Evolutionary conservation across 1,140 invertebrate genomes (phyloP), one percentile per base, ranked within the genome.

Genomic region (Apis dorsata): DNA sequence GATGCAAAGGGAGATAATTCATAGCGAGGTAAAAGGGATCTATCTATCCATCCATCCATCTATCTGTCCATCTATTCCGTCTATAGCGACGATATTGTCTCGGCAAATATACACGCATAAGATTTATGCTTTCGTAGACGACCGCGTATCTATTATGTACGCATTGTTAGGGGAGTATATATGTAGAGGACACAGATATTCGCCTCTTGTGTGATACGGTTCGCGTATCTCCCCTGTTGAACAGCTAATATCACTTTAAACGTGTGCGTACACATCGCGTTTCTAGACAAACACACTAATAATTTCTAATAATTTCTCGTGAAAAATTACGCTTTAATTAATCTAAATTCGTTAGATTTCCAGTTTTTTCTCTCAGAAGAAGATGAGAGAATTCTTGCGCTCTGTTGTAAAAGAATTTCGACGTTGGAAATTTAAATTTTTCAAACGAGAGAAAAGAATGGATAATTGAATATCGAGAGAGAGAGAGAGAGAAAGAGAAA

Each of bases 111-210:
- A 51, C 15, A 62, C 49, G 34, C 34, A 2, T 60, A 71, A 79
- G 77, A 79, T 79, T 79, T 79, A 79, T 70, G 66, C 60, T 19
- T 51, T 60, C 28, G 21, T 44, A 80, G 77, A 44, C 55, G 69
- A 19, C 51, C 55, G 44, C 17, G 34, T 71, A n/a, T 70, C 77
- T 79, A 79, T 79, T 79, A 70, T 79, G 66, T 71, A 71, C 65
- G 28, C 60, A 74, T 80, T 65, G 70, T 80, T n/a, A 60, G 60
- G n/a, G 17, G 24, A 68, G 66, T 71, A 66, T 80, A 80, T 34
- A 51, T 34, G 44, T 17, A 65, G 21, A 55, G 34, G 34, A 65
- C 53, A 55, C 51, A 65, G 28, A 71, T 65, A 51, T 21, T 73
- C 13, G 49, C 69, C 70, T 74, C 34, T 80, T 65, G 70, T 80